Evolutionary conservation across 2,797 vertebrate species (phyloP).

Genomic region (Muscicapa comitata): DNA sequence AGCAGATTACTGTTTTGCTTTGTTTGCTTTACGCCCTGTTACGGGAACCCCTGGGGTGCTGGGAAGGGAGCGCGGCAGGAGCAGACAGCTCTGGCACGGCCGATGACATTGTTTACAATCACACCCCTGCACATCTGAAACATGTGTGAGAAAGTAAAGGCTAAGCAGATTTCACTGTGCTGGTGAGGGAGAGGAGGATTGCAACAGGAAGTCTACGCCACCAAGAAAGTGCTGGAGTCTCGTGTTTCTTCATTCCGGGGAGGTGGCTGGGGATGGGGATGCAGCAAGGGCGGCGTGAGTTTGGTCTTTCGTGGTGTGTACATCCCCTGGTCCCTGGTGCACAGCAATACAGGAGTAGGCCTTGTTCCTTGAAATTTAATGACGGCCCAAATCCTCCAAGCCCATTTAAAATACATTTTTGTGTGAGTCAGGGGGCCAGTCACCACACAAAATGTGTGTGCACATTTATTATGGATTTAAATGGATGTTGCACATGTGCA

Average conservation of each 20-base stretch:
- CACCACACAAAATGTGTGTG: not conserved
- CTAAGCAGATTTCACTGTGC: slow-evolving; percentile 53
- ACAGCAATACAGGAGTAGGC: not conserved
- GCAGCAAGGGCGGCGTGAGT: not conserved
- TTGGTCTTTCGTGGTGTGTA: not conserved
- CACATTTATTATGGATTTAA: slow-evolving; percentile 26
- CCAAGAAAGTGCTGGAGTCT: slow-evolving; percentile 43
- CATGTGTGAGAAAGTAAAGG: slow-evolving; percentile 72
- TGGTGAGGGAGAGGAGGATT: slow-evolving; percentile 33
- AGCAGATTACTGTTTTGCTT: slow-evolving; percentile 78
- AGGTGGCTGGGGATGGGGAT: not conserved
- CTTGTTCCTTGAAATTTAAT: slow-evolving; percentile 27
- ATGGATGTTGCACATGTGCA: slow-evolving; percentile 35
- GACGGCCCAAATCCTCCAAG: not conserved
- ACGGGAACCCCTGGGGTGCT: slow-evolving; percentile 75
- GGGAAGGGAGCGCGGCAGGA: slow-evolving; percentile 67
- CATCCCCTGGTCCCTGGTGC: not conserved
- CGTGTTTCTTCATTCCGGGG: not conserved
- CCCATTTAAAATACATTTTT: slow-evolving; percentile 5
- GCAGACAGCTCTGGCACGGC: slow-evolving; percentile 63
- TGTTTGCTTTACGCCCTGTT: slow-evolving; percentile 78
- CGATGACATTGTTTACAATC: slow-evolving; percentile 72
- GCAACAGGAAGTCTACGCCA: slow-evolving; percentile 54
- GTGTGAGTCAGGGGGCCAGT: not conserved
- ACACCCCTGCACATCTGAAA: slow-evolving; percentile 74